Evolutionary conservation across 2,797 vertebrate genomes (phyloP), one percentile per base, ranked within the genome.

Genomic region (Setipinna tenuifilis): DNA sequence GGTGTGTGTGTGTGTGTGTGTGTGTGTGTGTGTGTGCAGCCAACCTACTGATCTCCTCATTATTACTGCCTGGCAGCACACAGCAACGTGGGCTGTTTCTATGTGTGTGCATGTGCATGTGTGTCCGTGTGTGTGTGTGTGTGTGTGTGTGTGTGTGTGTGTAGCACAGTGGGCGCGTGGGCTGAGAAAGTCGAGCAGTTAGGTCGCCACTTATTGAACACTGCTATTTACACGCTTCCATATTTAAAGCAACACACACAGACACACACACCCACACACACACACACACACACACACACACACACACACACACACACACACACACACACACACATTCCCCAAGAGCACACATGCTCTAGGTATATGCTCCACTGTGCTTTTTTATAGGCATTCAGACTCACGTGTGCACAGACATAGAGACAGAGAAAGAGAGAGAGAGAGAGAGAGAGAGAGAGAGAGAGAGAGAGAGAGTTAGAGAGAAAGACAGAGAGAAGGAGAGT

Each of bases 171-270:
- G 84, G 88, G 85, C 84, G 81, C 65, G 48, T 81, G 85, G 50
- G 54, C 85, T 65, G 85, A 86, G 88, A 87, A 88, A 89, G 89
- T 86, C 81, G 83, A 87, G 89, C 90, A 90, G 90, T 86, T 86
- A 89, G 88, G 87, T 87, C 86, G 65, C 75, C 81, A 84, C 83
- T 90, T 88, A 85, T 90, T 88, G 87, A 62, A 50, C 35, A 23
- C 6, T 1, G 46, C 62, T 2, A 28, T 46, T 41, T 83, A 83
- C 59, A 12, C 41, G 12, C n/a, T 46, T 59, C n/a, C 31, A 48
- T 0, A 46, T 46, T n/a, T n/a, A 48, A 16, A 23, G 57, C 1
- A 28, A 54, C 48, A 82, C 48, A 57, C n/a, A 85, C 83, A 89
- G 88, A 90, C 88, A 89, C 90, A 91, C 89, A 87, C 90, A 85